Conservation (phyloP, 2,113 vertebrate species). For the Spea multiplicata region DNA sequence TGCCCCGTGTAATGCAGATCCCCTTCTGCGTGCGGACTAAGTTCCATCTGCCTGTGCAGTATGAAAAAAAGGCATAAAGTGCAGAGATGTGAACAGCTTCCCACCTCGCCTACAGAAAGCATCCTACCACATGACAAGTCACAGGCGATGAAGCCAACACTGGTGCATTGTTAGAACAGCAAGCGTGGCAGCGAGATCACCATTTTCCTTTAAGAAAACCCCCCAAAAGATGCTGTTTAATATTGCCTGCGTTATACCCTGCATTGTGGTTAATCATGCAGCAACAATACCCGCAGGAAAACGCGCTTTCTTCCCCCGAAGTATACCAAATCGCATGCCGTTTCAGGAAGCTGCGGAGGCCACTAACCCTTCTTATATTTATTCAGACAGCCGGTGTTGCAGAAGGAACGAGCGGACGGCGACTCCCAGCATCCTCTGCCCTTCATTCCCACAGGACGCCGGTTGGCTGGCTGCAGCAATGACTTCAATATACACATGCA, state of each 20-base stretch:
- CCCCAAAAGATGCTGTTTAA: constrained; percentile 39
- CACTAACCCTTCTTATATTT: constrained; percentile 89
- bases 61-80: neutral
- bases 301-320: neutral
- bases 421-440: constrained; percentile 90
- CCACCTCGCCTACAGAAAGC: constrained; percentile 16
- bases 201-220: neutral
- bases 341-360: constrained; percentile 51
- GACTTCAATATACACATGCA: constrained; percentile 63
- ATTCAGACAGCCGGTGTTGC: constrained; percentile 89
- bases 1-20: neutral
- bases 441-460: constrained; percentile 81
- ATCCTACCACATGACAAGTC: constrained; percentile 15
- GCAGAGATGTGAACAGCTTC: neutral
- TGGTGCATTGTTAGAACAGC: constrained; percentile 15
- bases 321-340: constrained; percentile 32
- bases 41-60: neutral
- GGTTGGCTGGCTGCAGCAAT: constrained; percentile 55
- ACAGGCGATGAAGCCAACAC: neutral
- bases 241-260: constrained; percentile 36
- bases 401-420: constrained; percentile 81
- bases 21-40: neutral
- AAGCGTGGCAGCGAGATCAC: neutral
- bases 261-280: constrained; percentile 50
- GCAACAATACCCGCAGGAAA: constrained; percentile 28